Evolutionary conservation across 2,888 invertebrate genomes (phyloP).

Genomic region (Ommatoiulus sabulosus): DNA sequence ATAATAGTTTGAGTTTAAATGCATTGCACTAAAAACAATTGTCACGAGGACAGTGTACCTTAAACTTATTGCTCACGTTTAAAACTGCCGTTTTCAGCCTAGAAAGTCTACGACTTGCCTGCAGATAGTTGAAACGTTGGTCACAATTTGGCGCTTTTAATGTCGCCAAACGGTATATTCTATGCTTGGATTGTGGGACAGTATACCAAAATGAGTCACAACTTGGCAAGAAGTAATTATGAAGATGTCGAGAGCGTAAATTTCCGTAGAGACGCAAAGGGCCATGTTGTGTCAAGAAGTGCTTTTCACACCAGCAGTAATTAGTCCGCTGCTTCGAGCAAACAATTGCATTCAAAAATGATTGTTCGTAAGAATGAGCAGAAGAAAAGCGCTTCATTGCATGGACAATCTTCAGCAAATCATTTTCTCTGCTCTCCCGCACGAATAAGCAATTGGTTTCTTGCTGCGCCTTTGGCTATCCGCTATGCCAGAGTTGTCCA

Average conservation of each 20-base stretch:
- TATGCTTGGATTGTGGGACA: too few relatives aligned
- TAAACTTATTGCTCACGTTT: too few relatives aligned
- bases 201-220: too few relatives aligned
- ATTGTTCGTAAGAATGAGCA: background rate
- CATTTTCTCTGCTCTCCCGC: background rate
- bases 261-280: background rate
- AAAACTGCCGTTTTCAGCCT: background rate
- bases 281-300: background rate
- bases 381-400: background rate
- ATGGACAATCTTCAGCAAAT: background rate
- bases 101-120: background rate
- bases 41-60: background rate
- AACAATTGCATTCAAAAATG: too few relatives aligned
- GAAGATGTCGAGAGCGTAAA: too few relatives aligned
- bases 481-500: background rate
- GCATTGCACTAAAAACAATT: background rate
- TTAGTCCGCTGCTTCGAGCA: background rate
- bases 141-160: too few relatives aligned
- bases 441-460: background rate
- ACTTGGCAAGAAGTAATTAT: too few relatives aligned
- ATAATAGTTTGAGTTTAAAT: background rate
- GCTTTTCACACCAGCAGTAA: background rate
- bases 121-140: too few relatives aligned
- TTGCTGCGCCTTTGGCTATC: background rate
- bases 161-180: too few relatives aligned